Base-by-base conservation (phyloP, 2,888 invertebrate genomes). In the Labia minor region DNA sequence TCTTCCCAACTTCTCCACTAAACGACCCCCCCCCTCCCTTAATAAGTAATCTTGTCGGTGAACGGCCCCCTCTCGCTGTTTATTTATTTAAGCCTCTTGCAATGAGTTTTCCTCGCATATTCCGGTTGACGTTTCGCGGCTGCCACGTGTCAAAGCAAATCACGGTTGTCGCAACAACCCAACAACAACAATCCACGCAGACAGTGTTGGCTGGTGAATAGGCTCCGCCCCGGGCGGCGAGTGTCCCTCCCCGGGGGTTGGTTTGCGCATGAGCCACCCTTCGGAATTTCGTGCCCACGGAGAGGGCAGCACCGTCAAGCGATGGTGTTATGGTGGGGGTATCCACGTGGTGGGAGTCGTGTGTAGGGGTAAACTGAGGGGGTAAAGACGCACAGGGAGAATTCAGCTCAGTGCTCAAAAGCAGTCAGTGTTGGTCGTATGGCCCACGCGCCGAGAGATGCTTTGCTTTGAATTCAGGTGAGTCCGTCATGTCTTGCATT, bases 81-180 rank as follows among this genome's bases (percentile, higher is more conserved):
- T 26, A 26, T 26, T 26, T 26, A 26, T 26, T 26, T 26, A 26
- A 26, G 26, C 26, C 26, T 26, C 26, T 26, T 26, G 26, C 26
- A 26, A 26, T 26, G 26, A 26, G 8, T 26, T 26, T 26, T 26
- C 26, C 26, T 26, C 26, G 6, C n/a, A 49, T 49, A 49, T 49
- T 16, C 49, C 49, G 49, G 49, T 49, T 49, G 49, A 49, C 49
- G 49, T 49, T 49, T 49, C 49, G 49, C 49, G 49, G 49, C 49
- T 49, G 49, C 49, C 49, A 49, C 49, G 49, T 49, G 49, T 49
- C 49, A 49, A 49, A 49, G 49, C 49, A 49, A 49, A 49, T 49
- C 49, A 49, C 49, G 49, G 49, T 16, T 49, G 16, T 49, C 14
- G 16, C 49, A 49, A 49, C 49, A 49, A 49, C 4, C 26, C 49